Percentiles rank a stretch among this genome's conserved stretches.
Conservation (phyloP, 2,113 vertebrate genomes). For the Lipotes vexillifer region DNA sequence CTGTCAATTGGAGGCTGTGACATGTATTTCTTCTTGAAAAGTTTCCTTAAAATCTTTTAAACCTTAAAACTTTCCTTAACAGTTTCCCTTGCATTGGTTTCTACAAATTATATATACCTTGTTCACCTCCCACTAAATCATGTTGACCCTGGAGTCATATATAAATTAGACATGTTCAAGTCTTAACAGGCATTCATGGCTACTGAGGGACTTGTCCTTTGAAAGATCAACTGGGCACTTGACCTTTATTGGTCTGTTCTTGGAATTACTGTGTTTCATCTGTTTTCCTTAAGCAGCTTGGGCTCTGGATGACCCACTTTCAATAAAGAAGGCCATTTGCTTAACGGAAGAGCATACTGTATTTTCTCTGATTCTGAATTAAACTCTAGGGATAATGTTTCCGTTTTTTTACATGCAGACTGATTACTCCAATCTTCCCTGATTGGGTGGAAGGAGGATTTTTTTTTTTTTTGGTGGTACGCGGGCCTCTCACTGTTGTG, state of each 20-base stretch:
- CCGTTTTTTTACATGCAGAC: not conserved
- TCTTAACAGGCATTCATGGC: not conserved
- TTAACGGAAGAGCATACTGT: not conserved
- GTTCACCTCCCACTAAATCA: not conserved
- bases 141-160: not conserved
- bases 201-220: not conserved
- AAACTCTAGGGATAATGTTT: not conserved
- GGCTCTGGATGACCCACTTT: not conserved
- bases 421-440: not conserved
- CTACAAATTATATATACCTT: not conserved
- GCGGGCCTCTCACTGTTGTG: no score
- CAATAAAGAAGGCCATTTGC: not conserved
- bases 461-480: no score
- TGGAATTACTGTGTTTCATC: not conserved
- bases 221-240: not conserved
- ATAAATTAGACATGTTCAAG: not conserved
- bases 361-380: not conserved
- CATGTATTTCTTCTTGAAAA: not conserved
- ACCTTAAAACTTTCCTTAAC: not conserved
- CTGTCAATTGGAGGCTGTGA: not conserved
- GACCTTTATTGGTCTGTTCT: not conserved
- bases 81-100: not conserved
- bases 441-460: not conserved
- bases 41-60: not conserved
- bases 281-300: not conserved